Base-by-base conservation (phyloP, 2,888 invertebrate species). In the Pristionchus mayeri region DNA sequence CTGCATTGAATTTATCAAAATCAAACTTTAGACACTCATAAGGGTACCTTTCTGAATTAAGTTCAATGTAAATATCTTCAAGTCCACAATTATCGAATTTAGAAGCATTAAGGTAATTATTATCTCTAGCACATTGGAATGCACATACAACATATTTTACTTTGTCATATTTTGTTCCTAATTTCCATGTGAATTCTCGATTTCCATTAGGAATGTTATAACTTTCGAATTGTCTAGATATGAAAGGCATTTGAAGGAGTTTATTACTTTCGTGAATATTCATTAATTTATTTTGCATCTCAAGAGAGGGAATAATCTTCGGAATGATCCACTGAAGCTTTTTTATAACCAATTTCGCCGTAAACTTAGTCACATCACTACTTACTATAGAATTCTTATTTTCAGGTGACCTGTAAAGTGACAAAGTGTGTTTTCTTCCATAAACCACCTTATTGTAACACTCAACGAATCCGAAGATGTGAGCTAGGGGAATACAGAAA, bases 281-380 rank as follows among this genome's bases (percentile, higher is more conserved):
- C 13, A 52, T 11, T 18, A 52, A 21, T 52, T 52, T 52, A 21
- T 52, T 52, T 21, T 52, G 52, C 52, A 52, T 52, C 52, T 52
- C 52, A 18, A 52, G 21, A 21, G 52, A 85, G 79, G 89, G 89
- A 27, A 88, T 86, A 85, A 89, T 89, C 60, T 89, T 89, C 50
- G 89, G 89, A 84, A 89, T 86, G 24, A 89, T 89, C 89, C 89
- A 89, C 83, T 89, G 89, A 18, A 89, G 76, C 78, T 89, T 89
- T 44, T 88, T 89, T 60, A 88, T 88, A n/a, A 48, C 84, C 85
- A 88, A 40, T 52, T 89, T 52, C 9, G 52, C 52, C 21, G 9
- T 52, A 52, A 13, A 18, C 21, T 52, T 52, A 52, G 52, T 52
- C 4, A 21, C 13, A 52, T 52, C 52, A 18, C 3, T 52, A 4